phyloP scores from a whole-genome alignment of 2,113 vertebrate genomes.

The Harpagus bidentatus region DNA sequence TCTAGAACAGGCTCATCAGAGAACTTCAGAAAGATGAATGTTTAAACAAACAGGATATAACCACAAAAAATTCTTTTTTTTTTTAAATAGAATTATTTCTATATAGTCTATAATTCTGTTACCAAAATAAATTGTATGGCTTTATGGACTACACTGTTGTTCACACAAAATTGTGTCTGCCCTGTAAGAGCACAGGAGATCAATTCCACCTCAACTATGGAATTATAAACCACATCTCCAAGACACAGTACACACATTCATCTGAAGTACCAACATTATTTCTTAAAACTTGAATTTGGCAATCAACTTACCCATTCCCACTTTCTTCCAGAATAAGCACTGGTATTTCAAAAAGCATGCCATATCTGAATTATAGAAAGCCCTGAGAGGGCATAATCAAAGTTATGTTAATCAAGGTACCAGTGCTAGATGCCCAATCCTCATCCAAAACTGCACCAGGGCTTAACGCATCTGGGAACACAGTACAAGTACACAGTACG shows the following conservation, averaged over 20 bases:
- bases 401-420: not conserved
- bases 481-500: not conserved
- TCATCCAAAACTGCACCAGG: not conserved
- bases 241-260: not conserved
- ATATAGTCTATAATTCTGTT: not conserved
- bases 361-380: not conserved
- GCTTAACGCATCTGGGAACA: not conserved
- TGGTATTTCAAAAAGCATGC: not conserved
- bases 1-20: not conserved
- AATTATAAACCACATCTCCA: not conserved
- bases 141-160: not conserved
- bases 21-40: not conserved
- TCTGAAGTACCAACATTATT: fast-evolving
- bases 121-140: not conserved
- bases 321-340: not conserved
- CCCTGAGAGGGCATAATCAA: not conserved
- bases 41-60: not conserved
- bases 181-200: not conserved
- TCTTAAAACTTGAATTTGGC: not conserved
- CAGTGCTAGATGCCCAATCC: not conserved
- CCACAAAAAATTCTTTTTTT: not conserved
- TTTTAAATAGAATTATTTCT: not conserved
- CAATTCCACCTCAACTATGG: not conserved
- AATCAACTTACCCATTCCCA: not conserved
- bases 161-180: not conserved